Evolutionary conservation across 2,113 vertebrate species (phyloP), one percentile per base, ranked within the genome.

Genomic region (Rallus limicola): DNA sequence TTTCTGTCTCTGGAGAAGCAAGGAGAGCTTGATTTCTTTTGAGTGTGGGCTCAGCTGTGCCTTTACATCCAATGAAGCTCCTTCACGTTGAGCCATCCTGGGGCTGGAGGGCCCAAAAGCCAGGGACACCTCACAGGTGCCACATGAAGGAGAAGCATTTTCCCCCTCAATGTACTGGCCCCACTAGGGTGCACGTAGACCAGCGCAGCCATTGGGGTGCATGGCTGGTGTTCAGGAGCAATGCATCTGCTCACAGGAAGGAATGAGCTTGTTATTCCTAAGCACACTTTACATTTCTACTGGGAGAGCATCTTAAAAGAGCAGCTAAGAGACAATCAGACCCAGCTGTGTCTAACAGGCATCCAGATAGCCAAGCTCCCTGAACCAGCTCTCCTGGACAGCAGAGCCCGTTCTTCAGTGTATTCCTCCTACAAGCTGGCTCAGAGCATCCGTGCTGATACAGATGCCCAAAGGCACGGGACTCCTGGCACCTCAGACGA

Each of bases 351-450:
- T 25, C 63, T 28, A 5, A 44, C 21, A 23, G 33, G 26, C 50
- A n/a, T 68, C 0, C 4, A 72, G n/a, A 42, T 0, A 31, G 50
- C 50, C 55, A 36, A 25, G 52, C 0, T 40, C 59, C 53, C 53
- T 29, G 33, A 74, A 13, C 18, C 55, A 77, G 34, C 79, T 53
- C 79, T 11, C 6, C 3, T 2, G 38, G 24, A 12, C 48, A 46
- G 46, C 88, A 69, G 16, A 85, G 40, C 69, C 24, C 0, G 0
- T 33, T 53, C 48, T 53, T 33, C 44, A 10, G 29, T 6, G 6
- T 4, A 2, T 23, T 55, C 63, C 48, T 48, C 60, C 6, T 8
- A 2, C 17, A 42, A 26, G 53, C n/a, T 52, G 28, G 48, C 28
- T 58, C 48, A 16, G 33, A 76, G 44, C 44, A 3, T 0, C 16